Evolutionary conservation across 2,113 vertebrate species (phyloP).

Genomic region (Rhynchomys soricoides): DNA sequence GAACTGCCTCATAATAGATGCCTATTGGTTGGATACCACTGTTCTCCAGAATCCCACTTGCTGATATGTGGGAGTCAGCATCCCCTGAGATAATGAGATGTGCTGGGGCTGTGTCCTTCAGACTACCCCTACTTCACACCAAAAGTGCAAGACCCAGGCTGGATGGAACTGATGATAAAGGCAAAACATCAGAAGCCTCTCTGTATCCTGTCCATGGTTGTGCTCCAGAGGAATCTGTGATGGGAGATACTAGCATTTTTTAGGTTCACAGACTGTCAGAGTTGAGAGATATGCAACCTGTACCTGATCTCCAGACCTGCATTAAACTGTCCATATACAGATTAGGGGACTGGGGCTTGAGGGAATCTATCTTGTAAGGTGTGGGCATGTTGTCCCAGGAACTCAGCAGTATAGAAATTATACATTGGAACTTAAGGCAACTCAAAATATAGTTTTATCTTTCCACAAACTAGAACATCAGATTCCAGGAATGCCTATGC

Average conservation of each 20-base stretch:
- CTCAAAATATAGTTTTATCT: neutral
- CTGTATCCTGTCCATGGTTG: constrained; percentile 2
- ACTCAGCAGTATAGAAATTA: neutral
- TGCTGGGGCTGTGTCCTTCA: constrained; percentile 84
- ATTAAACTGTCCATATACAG: neutral
- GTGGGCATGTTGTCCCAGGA: neutral
- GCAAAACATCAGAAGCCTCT: constrained; percentile 80
- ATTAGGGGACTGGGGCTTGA: neutral
- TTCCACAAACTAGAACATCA: neutral
- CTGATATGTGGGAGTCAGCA: neutral
- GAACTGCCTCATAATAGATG: neutral
- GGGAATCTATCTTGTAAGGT: neutral
- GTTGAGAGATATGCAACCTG: neutral
- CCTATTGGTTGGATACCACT: neutral
- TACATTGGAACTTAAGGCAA: neutral
- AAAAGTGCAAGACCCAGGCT: constrained; percentile 80
- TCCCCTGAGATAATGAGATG: constrained; percentile 64
- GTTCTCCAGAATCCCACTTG: constrained; percentile 41
- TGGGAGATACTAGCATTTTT: neutral
- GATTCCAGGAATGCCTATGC: neutral
- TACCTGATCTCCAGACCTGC: neutral
- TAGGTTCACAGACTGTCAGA: constrained; percentile 21
- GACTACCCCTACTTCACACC: constrained; percentile 89
- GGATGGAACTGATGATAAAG: constrained; percentile 80
- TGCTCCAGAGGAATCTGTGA: neutral